phyloP scores from a whole-genome alignment of 2,797 vertebrate genomes.

The Linurgus olivaceus region DNA sequence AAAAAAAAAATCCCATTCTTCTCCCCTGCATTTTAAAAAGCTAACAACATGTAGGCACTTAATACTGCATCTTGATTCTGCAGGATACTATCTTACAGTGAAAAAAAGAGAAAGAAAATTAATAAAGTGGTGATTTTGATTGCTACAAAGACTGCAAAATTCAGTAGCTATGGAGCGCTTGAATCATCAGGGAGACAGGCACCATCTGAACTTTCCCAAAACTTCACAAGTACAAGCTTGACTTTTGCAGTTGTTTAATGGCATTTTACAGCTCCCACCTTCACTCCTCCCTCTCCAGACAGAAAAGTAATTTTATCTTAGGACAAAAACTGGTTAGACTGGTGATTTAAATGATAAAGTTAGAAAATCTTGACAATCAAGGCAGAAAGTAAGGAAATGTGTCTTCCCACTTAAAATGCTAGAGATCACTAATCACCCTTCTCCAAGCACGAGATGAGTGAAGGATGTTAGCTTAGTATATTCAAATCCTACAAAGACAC shows the following conservation, averaged over 20 bases:
- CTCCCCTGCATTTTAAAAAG: background rate
- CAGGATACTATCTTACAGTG: background rate
- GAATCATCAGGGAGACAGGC: background rate
- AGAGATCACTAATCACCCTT: background rate
- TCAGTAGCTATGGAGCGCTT: background rate
- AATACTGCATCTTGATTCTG: background rate
- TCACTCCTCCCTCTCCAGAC: background rate
- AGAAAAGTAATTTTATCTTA: background rate
- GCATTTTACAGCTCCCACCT: background rate
- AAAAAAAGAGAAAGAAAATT: background rate
- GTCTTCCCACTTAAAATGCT: background rate
- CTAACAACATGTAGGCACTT: background rate
- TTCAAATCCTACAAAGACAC: background rate
- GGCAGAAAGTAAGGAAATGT: background rate
- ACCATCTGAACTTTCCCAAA: background rate
- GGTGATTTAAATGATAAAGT: background rate
- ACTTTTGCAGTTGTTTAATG: background rate
- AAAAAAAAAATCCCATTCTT: background rate
- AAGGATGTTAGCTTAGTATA: background rate
- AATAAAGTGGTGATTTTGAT: background rate
- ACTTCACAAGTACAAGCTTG: background rate
- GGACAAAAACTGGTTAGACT: background rate
- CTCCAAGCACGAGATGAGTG: background rate
- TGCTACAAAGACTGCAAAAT: background rate
- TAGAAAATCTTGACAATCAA: background rate